Evolutionary conservation across 2,797 vertebrate genomes (phyloP), one percentile per base, ranked within the genome.

Genomic region (Microchirus variegatus): DNA sequence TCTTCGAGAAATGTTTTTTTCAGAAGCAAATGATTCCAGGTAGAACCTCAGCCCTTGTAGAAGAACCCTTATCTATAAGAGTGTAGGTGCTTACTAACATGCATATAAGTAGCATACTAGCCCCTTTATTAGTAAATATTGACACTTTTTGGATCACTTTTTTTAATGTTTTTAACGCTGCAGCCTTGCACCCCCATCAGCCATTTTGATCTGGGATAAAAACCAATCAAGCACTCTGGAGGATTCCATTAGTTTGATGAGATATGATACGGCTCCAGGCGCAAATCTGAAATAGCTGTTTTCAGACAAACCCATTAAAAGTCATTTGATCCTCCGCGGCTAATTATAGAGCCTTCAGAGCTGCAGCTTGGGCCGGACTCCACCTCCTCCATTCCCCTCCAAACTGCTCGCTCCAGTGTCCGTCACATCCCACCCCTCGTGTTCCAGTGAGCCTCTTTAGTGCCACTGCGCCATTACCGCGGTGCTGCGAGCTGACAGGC

Each of bases 241-340:
- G 83, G 74, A 78, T 81, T 84, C 80, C 84, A 87, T 88, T 90
- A 88, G 77, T 76, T 70, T 88, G 83, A 86, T 89, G 88, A 88
- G 86, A 89, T 86, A 76, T 80, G 85, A 78, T 80, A 68, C 75
- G 45, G 78, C 88, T 87, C 47, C 40, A 0, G 81, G 88, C 78
- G 10, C 70, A 74, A 81, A 86, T 86, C 82, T 78, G 84, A 85
- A 87, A 84, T 85, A 83, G 85, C 82, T 80, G 82, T 90, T 90
- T 90, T 83, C 77, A 87, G 82, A 88, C 75, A 81, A 89, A 86
- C 81, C 86, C 86, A 89, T 89, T 89, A 83, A 87, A 77, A 89
- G 83, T 84, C 83, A 87, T 88, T 85, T 89, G 83, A 89, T 91
- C 81, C 77, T 85, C 80, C 18, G 58, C 52, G 3, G 80, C 89